A percentile compares a stretch with the other conserved stretches of the same genome.
phyloP scores from a whole-genome alignment of 2,888 invertebrate species.

The Helicoverpa assulta region DNA sequence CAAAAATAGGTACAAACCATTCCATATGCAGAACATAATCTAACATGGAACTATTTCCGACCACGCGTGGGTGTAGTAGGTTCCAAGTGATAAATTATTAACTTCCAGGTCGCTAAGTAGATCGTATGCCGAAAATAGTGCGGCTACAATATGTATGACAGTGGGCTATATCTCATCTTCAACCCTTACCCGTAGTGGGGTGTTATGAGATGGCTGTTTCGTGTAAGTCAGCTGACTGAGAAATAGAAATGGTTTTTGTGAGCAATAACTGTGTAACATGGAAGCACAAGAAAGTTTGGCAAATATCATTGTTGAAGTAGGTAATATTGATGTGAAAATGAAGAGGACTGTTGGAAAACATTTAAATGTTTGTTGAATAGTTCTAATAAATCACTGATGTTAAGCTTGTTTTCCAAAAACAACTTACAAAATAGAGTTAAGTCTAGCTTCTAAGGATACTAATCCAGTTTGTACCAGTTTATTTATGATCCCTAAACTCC shows the following conservation, averaged over 20 bases:
- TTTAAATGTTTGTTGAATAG: background rate
- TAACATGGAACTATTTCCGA: conserved; percentile 42
- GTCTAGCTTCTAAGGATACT: conserved; percentile 11
- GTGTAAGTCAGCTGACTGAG: background rate
- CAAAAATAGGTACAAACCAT: conserved; percentile 15
- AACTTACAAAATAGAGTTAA: conserved; percentile 5
- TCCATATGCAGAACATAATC: conserved; percentile 15
- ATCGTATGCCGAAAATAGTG: conserved; percentile 44
- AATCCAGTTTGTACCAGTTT: conserved; percentile 22
- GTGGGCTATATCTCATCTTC: conserved; percentile 42
- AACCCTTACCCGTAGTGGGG: background rate
- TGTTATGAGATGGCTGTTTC: no score
- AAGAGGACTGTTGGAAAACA: no score
- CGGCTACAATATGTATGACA: conserved; percentile 35
- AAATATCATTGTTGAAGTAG: no score
- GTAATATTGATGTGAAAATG: no score
- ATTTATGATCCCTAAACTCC: conserved; percentile 37
- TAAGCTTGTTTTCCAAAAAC: background rate
- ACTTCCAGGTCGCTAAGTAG: conserved; percentile 57
- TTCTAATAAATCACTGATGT: background rate
- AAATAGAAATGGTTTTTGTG: background rate
- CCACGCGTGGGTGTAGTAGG: conserved; percentile 20
- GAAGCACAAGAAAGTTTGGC: no score
- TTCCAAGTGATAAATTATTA: conserved; percentile 61
- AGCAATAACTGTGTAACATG: no score